Evolutionary conservation across 2,888 invertebrate species (phyloP), one percentile per base, ranked within the genome.

Genomic region (Brachycybe producta): DNA sequence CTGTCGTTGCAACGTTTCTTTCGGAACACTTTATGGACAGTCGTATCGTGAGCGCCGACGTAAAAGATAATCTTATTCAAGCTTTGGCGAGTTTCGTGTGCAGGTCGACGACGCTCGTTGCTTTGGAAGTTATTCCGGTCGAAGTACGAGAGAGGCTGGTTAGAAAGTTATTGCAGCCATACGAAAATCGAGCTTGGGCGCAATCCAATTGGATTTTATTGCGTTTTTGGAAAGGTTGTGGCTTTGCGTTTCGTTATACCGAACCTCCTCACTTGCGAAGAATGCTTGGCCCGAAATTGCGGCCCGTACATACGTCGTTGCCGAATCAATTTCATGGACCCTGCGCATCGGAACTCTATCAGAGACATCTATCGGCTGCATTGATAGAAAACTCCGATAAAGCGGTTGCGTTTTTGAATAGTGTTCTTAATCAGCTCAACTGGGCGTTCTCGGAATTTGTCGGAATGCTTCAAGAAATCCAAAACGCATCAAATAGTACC

Each of bases 381-480:
- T 63, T 87, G 28, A 56, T 69, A 0, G 67, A 70, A 2, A 78
- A 83, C 60, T 75, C 78, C 5, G 75, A 76, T 28, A 70, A 75
- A 19, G 77, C 84, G 0, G 78, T 79, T 0, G 68, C 75, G 0
- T 84, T 80, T 61, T 69, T 87, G 11, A 84, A 85, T 65, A 84
- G 83, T 0, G 69, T 87, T 23, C 70, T 87, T 5, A 84, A 80
- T 61, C 84, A 86, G 60, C 70, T 86, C 4, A 86, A 87, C 67
- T 86, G 86, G 86, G 82, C 84, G 0, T 86, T 86, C 64, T 86
- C 86, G 0, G 86, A 87, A 62, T 86, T 86, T 61, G 82, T 86
- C 56, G 78, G 83, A 23, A 78, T 85, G 73, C 73, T 86, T 61
- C 86, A 86, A 64, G 85, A 86, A 73, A 78, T 81, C 58, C 78